Percentiles rank a stretch among this genome's conserved stretches.
phyloP scores from a whole-genome alignment of 2,888 invertebrate genomes.

The Cataglyphis cursor region DNA sequence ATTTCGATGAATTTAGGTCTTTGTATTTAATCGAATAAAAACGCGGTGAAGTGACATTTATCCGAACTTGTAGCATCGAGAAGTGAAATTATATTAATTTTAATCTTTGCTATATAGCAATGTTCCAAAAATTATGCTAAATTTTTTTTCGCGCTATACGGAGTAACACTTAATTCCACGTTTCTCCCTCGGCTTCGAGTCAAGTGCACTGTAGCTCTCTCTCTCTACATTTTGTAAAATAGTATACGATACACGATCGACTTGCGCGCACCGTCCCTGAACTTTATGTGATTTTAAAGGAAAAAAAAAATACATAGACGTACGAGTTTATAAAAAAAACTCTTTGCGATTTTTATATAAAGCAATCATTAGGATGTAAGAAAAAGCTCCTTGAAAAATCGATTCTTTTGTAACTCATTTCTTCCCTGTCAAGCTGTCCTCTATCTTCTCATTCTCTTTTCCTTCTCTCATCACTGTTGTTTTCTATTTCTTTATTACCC shows the following conservation, averaged over 20 bases:
- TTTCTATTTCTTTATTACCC: neutral
- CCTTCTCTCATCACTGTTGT: neutral
- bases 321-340: conserved; percentile 37
- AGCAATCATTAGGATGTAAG: conserved; percentile 60
- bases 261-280: conserved; percentile 58
- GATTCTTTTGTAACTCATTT: conserved; percentile 30
- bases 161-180: conserved; percentile 40
- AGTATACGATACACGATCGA: conserved; percentile 58
- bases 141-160: conserved; percentile 14
- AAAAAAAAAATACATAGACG: conserved; percentile 19
- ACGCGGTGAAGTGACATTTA: neutral
- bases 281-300: conserved; percentile 53
- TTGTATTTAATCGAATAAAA: neutral
- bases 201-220: conserved; percentile 53
- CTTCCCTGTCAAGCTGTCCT: conserved; percentile 20
- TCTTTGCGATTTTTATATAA: conserved; percentile 53
- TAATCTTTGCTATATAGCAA: conserved; percentile 29
- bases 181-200: conserved; percentile 48
- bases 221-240: conserved; percentile 50
- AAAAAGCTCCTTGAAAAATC: conserved; percentile 39
- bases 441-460: neutral
- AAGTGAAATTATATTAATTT: conserved; percentile 20
- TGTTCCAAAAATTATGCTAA: conserved; percentile 26
- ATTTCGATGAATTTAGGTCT: conserved; percentile 34
- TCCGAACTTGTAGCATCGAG: neutral